Evolutionary conservation across 2,113 vertebrate species (phyloP).

Genomic region (Oncorhynchus nerka): DNA sequence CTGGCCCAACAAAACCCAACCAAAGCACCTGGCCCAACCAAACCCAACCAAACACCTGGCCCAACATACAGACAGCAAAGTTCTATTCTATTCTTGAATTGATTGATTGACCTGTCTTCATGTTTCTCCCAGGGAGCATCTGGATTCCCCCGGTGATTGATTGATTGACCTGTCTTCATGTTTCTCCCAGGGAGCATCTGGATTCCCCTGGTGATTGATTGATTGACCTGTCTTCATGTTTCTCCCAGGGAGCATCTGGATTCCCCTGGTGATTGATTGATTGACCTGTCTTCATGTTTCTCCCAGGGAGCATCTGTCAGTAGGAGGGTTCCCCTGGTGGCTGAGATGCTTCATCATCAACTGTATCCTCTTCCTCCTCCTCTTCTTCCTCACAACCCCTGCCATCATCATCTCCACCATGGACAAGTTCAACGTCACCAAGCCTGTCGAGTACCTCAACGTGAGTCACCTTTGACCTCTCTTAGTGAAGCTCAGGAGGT

Average conservation of each 20-base stretch:
- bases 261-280: too few relatives aligned
- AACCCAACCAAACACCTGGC: too few relatives aligned
- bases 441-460: conserved; percentile 96
- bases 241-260: too few relatives aligned
- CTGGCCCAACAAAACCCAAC: too few relatives aligned
- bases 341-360: conserved; percentile 93
- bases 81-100: too few relatives aligned
- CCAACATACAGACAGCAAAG: too few relatives aligned
- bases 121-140: conserved; percentile 84
- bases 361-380: conserved; percentile 89
- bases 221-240: too few relatives aligned
- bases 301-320: conserved; percentile 91
- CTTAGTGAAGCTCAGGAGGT: too few relatives aligned
- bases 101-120: too few relatives aligned
- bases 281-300: conserved; percentile 26
- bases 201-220: conserved; percentile 86
- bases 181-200: conserved; percentile 89
- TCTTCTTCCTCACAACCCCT: conserved; percentile 98
- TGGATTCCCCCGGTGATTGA: conserved; percentile 87
- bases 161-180: conserved; percentile 15
- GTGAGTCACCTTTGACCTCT: conserved; percentile 72
- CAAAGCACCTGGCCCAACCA: too few relatives aligned
- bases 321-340: conserved; percentile 91
- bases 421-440: conserved; percentile 99
- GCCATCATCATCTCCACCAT: conserved; percentile 98